phyloP scores from a whole-genome alignment of 2,797 vertebrate genomes.

The Tenualosa ilisha region DNA sequence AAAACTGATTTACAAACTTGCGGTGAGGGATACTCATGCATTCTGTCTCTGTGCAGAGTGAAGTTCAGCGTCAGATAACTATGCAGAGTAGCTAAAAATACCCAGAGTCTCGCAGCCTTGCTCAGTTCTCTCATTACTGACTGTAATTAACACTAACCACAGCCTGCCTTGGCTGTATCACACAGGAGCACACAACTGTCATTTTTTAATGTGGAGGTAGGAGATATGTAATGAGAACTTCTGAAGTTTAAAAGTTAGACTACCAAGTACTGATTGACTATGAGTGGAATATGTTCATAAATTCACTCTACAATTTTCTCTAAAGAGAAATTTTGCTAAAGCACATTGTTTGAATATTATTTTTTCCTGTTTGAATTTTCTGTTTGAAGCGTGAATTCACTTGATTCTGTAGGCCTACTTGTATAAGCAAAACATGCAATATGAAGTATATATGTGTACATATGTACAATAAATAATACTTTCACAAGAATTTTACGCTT shows the following conservation, averaged over 20 bases:
- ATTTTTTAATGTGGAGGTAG: conserved; percentile 56
- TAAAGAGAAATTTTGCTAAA: neutral
- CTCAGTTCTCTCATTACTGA: conserved; percentile 74
- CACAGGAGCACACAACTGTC: conserved; percentile 68
- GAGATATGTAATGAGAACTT: conserved; percentile 61
- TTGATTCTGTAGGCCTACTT: too few species aligned
- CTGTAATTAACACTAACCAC: conserved; percentile 78
- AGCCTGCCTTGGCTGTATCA: conserved; percentile 63
- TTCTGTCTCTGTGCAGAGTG: conserved; percentile 13
- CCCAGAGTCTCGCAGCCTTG: conserved; percentile 69
- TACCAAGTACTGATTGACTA: neutral
- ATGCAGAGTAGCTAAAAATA: conserved; percentile 76
- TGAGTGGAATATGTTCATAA: neutral
- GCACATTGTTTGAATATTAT: neutral
- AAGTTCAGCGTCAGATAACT: conserved; percentile 66
- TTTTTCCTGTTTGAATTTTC: neutral
- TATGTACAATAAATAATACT: neutral
- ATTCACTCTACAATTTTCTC: conserved; percentile 2
- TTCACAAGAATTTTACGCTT: neutral
- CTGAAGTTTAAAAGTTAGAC: conserved; percentile 35
- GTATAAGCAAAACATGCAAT: neutral
- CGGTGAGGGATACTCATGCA: conserved; percentile 47
- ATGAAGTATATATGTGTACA: too few species aligned
- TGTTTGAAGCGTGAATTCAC: too few species aligned
- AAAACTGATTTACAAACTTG: conserved; percentile 31